Evolutionary conservation across 2,888 invertebrate genomes (phyloP), one percentile per base, ranked within the genome.

Genomic region (Ichneumoninae sp.): DNA sequence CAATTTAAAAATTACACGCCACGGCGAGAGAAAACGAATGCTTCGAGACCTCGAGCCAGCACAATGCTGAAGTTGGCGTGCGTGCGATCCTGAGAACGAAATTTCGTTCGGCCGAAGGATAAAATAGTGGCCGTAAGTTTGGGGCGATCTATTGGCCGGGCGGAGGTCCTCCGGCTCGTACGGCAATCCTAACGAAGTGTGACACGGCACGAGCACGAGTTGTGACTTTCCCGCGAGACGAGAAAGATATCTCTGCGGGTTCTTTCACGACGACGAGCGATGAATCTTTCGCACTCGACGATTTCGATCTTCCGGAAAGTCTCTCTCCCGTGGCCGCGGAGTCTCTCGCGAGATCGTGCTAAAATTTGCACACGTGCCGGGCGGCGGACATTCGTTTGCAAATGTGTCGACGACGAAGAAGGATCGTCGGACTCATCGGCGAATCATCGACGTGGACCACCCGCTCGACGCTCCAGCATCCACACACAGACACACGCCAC

Each of bases 41-140:
- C 63, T 30, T 30, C 63, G 63, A 63, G 63, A 63, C 63, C 16
- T n/a, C 16, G 13, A 16, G 30, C 16, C 54, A 47, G 63, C 54
- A 76, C 70, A 71, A 70, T 81, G 57, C 30, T 44, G 47, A 80
- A 80, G 66, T 74, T 68, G 57, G 50, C 33, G 54, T 47, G 65
- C 30, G 57, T 33, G 30, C 7, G 22, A 52, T 22, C n/a, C 57
- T 19, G 71, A 44, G 60, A 73, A 69, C 50, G 60, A 81, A 81
- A 76, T 78, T 81, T 66, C 26, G 44, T 70, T 60, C 69, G 40
- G 65, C 7, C 1, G 30, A 57, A 44, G 74, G 65, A 74, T 78
- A 81, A 84, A 75, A 81, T 81, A 84, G 54, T 75, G 84, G 81
- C 54, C 84, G 81, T 84, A 84, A 84, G 63, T 84, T 78, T 75